Conservation (phyloP, 2,888 invertebrate species). For the Ypsolopha sequella region DNA sequence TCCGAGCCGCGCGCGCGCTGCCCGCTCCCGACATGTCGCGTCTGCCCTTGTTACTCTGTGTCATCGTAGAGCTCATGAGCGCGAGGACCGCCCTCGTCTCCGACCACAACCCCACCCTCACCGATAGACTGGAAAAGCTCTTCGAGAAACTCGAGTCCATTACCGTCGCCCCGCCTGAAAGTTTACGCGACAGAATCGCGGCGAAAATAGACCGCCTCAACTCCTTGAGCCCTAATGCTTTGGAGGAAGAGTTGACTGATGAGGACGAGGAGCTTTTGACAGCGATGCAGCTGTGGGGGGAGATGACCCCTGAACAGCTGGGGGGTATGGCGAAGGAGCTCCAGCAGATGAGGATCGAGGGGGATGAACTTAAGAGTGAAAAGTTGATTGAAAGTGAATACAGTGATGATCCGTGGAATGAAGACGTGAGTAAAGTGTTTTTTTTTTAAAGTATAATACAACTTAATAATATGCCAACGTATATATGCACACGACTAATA, state of each 20-base stretch:
- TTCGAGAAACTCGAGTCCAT: slow-evolving; percentile 47
- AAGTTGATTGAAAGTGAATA: slow-evolving; percentile 30
- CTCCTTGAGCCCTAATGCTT: slow-evolving; percentile 28
- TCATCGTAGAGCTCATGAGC: slow-evolving; percentile 21
- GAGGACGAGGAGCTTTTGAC: slow-evolving; percentile 48
- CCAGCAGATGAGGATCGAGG: slow-evolving; percentile 31
- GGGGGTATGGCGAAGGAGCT: slow-evolving; percentile 40
- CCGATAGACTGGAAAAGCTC: slow-evolving; percentile 36
- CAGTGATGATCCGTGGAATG: slow-evolving; percentile 31
- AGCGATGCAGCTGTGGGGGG: slow-evolving; percentile 44
- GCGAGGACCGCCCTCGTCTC: slow-evolving; percentile 42
- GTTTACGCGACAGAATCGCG: slow-evolving; percentile 27
- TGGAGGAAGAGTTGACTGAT: slow-evolving; percentile 25
- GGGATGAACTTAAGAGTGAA: slow-evolving; percentile 23
- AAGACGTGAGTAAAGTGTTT: slow-evolving; percentile 39
- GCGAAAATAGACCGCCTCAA: slow-evolving; percentile 46
- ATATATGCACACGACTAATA: no score
- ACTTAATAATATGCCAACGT: no score
- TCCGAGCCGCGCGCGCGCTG: slow-evolving; percentile 34
- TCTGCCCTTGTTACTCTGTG: slow-evolving; percentile 30
- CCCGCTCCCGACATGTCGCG: slow-evolving; percentile 42
- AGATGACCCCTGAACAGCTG: slow-evolving; percentile 39
- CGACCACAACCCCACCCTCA: slow-evolving; percentile 32
- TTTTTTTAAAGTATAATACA: not conserved
- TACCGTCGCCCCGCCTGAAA: slow-evolving; percentile 13